Evolutionary conservation across 1,140 invertebrate species (phyloP).

Genomic region (Thaumetopoea pityocampa): DNA sequence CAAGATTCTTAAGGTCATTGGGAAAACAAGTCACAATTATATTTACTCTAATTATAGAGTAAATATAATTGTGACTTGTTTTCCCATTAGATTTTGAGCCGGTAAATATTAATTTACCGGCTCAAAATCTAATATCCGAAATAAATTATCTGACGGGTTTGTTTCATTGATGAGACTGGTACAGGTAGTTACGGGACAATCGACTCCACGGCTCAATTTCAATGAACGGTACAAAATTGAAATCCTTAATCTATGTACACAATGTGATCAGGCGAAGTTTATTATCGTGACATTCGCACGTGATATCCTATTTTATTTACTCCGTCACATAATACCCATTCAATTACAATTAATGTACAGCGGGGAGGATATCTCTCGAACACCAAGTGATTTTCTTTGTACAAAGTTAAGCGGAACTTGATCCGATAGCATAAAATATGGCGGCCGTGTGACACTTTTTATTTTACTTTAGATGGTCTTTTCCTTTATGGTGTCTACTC

Average conservation of each 20-base stretch:
- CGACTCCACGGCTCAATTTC: slow-evolving; percentile 13
- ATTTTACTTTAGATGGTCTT: slow-evolving; percentile 15
- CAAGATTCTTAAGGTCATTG: too few relatives aligned
- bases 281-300: slow-evolving; percentile 5
- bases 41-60: too few relatives aligned
- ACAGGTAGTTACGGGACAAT: slow-evolving; percentile 13
- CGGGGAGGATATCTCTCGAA: slow-evolving; percentile 14
- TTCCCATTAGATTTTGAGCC: not conserved
- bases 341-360: slow-evolving; percentile 15
- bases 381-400: slow-evolving; percentile 16
- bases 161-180: slow-evolving; percentile 13
- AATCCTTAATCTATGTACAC: slow-evolving; percentile 14
- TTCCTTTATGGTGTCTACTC: slow-evolving; percentile 9
- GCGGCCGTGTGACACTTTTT: slow-evolving; percentile 18
- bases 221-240: slow-evolving; percentile 15
- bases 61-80: too few relatives aligned
- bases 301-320: slow-evolving; percentile 12
- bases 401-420: slow-evolving; percentile 16
- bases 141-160: not conserved
- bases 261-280: slow-evolving; percentile 12
- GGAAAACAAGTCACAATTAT: too few relatives aligned
- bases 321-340: slow-evolving; percentile 12
- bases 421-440: slow-evolving; percentile 18
- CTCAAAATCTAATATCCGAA: slow-evolving; percentile 2
- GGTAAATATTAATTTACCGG: not conserved